Evolutionary conservation across 2,797 vertebrate genomes (phyloP).

Genomic region (Molossus molossus): DNA sequence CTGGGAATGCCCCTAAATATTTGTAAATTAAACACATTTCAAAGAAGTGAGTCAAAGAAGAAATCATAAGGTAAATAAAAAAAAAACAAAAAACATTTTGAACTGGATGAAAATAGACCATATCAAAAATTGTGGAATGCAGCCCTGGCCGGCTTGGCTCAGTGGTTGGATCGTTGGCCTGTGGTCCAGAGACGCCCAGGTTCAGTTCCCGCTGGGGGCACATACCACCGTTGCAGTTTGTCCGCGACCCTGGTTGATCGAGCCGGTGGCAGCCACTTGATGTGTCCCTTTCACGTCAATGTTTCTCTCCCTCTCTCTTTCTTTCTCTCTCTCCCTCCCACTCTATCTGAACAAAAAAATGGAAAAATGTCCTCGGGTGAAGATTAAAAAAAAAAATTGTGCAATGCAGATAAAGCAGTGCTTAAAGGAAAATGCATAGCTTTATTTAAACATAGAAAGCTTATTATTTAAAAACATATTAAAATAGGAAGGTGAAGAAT

Average conservation of each 20-base stretch:
- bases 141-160: too few species aligned
- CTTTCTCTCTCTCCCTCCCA: too few species aligned
- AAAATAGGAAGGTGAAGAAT: neutral
- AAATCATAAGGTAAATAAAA: neutral
- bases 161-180: too few species aligned
- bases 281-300: too few species aligned
- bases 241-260: too few species aligned
- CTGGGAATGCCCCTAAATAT: neutral
- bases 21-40: conserved; percentile 45
- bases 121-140: neutral
- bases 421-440: conserved; percentile 59
- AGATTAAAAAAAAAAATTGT: neutral
- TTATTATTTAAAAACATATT: neutral
- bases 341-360: too few species aligned
- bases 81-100: neutral
- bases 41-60: neutral
- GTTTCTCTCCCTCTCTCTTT: too few species aligned
- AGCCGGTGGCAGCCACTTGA: too few species aligned
- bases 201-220: too few species aligned
- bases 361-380: too few species aligned
- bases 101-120: conserved; percentile 15
- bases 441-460: neutral
- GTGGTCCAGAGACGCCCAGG: too few species aligned
- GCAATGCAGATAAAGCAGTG: conserved; percentile 50
- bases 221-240: too few species aligned